Evolutionary conservation across 2,888 invertebrate genomes (phyloP).

Genomic region (Smittia aterrima): DNA sequence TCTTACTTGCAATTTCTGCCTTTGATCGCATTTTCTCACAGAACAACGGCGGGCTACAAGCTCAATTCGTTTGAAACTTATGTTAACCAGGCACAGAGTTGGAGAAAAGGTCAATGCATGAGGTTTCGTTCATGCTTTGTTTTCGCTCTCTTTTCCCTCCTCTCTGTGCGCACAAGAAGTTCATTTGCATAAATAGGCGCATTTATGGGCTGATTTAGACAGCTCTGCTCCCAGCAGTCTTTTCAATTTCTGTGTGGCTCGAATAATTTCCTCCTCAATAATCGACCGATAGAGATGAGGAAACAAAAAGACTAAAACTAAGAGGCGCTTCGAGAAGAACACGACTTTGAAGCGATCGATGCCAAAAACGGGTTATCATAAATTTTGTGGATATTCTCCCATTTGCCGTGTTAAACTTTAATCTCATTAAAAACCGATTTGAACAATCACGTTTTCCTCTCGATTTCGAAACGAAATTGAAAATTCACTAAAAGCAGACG

Average conservation of each 20-base stretch:
- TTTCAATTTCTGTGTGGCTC: background rate
- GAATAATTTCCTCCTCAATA: background rate
- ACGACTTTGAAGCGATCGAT: constrained; percentile 1
- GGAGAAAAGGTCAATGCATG: constrained; percentile 26
- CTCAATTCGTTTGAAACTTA: constrained; percentile 2
- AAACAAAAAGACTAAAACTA: background rate
- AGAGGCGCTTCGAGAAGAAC: constrained; percentile 7
- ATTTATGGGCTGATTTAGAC: background rate
- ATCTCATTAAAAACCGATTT: constrained; percentile 35
- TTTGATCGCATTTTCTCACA: constrained; percentile 10
- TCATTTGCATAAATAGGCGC: constrained; percentile 9
- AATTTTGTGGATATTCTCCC: constrained; percentile 5
- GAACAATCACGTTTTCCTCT: background rate
- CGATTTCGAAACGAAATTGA: constrained; percentile 17
- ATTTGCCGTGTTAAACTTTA: background rate
- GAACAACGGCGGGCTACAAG: constrained; percentile 3
- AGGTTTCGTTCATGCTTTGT: background rate
- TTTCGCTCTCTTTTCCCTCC: constrained; percentile 1
- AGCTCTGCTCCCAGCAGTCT: background rate
- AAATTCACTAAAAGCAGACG: background rate
- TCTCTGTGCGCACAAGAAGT: constrained; percentile 9
- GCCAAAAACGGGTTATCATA: constrained; percentile 9
- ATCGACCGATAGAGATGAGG: background rate
- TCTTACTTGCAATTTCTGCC: background rate
- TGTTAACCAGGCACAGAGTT: constrained; percentile 1